phyloP scores from a whole-genome alignment of 2,888 invertebrate genomes.

The Griposia aprilina region DNA sequence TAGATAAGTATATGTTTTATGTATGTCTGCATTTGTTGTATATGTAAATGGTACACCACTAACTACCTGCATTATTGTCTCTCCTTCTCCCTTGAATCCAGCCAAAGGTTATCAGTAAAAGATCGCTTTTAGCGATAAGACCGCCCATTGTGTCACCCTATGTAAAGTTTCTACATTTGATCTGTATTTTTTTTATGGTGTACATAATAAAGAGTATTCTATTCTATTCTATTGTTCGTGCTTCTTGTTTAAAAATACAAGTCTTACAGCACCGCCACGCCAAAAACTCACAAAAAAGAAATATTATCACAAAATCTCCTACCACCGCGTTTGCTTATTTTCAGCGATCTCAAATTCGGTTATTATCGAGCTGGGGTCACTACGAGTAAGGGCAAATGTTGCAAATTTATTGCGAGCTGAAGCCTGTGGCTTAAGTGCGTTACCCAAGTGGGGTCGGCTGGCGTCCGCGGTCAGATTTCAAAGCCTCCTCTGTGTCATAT shows the following conservation, averaged over 20 bases:
- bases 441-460: constrained; percentile 54
- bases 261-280: not conserved
- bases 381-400: constrained; percentile 35
- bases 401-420: constrained; percentile 58
- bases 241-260: not conserved
- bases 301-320: not conserved
- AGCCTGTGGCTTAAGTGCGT: constrained; percentile 50
- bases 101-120: no score
- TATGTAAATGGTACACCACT: no score
- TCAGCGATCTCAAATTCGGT: constrained; percentile 33
- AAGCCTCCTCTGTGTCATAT: constrained; percentile 39
- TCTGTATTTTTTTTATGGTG: no score
- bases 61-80: no score
- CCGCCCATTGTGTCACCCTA: no score
- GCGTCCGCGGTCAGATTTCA: not conserved
- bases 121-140: no score
- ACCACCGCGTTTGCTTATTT: constrained; percentile 7
- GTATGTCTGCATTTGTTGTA: no score
- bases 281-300: not conserved
- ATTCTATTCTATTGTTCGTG: no score
- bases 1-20: no score
- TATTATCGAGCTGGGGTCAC: constrained; percentile 27
- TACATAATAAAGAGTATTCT: no score
- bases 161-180: no score
- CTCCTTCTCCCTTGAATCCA: no score